Evolutionary conservation across 2,888 invertebrate genomes (phyloP).

Genomic region (Perizoma flavofasciatum): DNA sequence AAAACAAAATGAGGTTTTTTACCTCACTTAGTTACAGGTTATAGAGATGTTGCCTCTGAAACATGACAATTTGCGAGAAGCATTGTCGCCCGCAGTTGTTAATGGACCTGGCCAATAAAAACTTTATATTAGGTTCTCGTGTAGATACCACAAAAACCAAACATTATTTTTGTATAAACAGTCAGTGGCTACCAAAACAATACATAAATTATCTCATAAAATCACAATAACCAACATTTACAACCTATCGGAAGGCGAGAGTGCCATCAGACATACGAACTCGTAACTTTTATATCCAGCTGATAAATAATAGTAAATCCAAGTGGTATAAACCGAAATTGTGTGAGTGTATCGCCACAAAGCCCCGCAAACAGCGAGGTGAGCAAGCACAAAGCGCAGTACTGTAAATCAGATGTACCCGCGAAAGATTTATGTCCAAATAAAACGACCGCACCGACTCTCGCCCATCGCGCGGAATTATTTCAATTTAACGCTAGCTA

Average conservation of each 20-base stretch:
- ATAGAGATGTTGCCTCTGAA: too few species aligned
- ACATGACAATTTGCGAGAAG: too few species aligned
- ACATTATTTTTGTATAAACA: background rate
- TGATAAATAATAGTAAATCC: slow-evolving; percentile 40
- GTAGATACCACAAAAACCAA: background rate
- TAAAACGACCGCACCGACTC: slow-evolving; percentile 66
- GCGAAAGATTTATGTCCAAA: slow-evolving; percentile 69
- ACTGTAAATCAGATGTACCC: slow-evolving; percentile 75
- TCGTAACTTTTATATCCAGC: slow-evolving; percentile 26
- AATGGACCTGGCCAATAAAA: background rate
- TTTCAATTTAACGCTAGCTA: slow-evolving; percentile 74
- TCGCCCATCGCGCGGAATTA: slow-evolving; percentile 64
- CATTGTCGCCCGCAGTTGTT: background rate
- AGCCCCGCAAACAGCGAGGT: slow-evolving; percentile 60
- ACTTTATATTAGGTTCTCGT: background rate
- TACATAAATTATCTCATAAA: slow-evolving; percentile 20
- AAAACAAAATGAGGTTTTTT: background rate
- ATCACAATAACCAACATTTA: slow-evolving; percentile 25
- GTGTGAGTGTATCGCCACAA: slow-evolving; percentile 55
- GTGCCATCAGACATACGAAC: slow-evolving; percentile 22
- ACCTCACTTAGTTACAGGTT: too few species aligned
- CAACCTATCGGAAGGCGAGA: slow-evolving; percentile 24
- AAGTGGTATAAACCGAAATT: slow-evolving; percentile 48
- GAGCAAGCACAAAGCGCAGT: slow-evolving; percentile 63
- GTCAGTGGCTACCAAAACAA: slow-evolving; percentile 2